Evolutionary conservation across 2,113 vertebrate species (phyloP).

Genomic region (Tenrec ecaudatus): DNA sequence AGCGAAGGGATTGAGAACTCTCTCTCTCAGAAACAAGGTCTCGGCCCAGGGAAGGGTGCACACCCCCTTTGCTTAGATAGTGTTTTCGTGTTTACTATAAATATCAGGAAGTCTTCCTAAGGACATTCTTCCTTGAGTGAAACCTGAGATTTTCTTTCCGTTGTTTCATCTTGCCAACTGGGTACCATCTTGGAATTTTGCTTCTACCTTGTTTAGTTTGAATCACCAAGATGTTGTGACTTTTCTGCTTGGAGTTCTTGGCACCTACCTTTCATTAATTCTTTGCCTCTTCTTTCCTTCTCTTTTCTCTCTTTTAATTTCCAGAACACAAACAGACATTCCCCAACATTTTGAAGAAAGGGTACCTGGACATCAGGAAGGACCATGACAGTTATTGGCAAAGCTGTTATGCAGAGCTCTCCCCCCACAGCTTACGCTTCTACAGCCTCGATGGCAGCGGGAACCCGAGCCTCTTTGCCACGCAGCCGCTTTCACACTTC

Average conservation of each 20-base stretch:
- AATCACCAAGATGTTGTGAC: not conserved
- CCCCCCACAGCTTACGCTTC: slow-evolving; percentile 92
- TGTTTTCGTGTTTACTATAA: slow-evolving; percentile 14
- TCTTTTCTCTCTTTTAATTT: slow-evolving; percentile 60
- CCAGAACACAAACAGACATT: slow-evolving; percentile 91
- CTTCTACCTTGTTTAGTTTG: not conserved
- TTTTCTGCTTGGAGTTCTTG: not conserved
- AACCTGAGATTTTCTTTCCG: too few relatives aligned
- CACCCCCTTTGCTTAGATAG: not conserved
- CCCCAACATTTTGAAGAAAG: slow-evolving; percentile 94
- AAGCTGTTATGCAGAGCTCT: slow-evolving; percentile 94
- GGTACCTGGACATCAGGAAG: slow-evolving; percentile 93
- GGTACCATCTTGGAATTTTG: not conserved
- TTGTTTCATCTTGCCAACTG: not conserved
- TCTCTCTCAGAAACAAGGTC: slow-evolving; percentile 46
- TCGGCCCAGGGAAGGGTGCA: not conserved
- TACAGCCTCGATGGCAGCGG: slow-evolving; percentile 94
- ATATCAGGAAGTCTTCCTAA: not conserved
- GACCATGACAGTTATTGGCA: slow-evolving; percentile 93
- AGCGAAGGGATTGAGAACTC: slow-evolving; percentile 50
- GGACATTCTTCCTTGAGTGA: slow-evolving; percentile 25
- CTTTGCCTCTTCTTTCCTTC: not conserved
- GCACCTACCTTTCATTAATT: slow-evolving; percentile 43
- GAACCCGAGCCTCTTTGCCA: slow-evolving; percentile 91
- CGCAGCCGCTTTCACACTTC: slow-evolving; percentile 94